phyloP scores from a whole-genome alignment of 2,888 invertebrate species.

The Timema podura region DNA sequence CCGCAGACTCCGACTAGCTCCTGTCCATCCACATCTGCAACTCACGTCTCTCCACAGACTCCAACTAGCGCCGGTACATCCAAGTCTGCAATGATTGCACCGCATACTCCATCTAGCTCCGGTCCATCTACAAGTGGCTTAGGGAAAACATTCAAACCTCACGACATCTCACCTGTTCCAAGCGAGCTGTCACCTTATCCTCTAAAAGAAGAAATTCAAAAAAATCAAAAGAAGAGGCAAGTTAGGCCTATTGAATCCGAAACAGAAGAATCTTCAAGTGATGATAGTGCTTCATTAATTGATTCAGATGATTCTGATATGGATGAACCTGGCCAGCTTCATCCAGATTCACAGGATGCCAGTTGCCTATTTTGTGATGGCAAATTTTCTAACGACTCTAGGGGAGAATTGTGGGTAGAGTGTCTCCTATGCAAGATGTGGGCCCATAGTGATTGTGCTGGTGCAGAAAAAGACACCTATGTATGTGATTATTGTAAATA shows the following conservation, averaged over 20 bases:
- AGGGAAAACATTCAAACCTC: not conserved
- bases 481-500: no score
- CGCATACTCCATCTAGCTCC: not conserved
- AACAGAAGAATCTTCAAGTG: not conserved
- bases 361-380: conserved; percentile 6
- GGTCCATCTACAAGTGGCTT: no score
- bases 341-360: not conserved
- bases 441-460: no score
- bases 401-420: not conserved
- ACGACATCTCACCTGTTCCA: conserved; percentile 8
- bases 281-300: not conserved
- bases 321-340: not conserved
- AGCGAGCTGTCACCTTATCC: not conserved
- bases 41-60: not conserved
- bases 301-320: not conserved
- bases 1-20: not conserved
- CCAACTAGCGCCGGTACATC: not conserved
- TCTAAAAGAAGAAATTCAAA: not conserved
- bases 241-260: not conserved
- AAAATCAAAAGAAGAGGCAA: not conserved
- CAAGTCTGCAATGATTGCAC: not conserved
- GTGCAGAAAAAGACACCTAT: no score
- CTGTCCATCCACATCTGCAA: not conserved
- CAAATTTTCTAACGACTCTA: conserved; percentile 8
- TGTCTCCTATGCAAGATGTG: not conserved